Evolutionary conservation across 2,888 invertebrate genomes (phyloP).

Genomic region (Lepidochrysops patricia): DNA sequence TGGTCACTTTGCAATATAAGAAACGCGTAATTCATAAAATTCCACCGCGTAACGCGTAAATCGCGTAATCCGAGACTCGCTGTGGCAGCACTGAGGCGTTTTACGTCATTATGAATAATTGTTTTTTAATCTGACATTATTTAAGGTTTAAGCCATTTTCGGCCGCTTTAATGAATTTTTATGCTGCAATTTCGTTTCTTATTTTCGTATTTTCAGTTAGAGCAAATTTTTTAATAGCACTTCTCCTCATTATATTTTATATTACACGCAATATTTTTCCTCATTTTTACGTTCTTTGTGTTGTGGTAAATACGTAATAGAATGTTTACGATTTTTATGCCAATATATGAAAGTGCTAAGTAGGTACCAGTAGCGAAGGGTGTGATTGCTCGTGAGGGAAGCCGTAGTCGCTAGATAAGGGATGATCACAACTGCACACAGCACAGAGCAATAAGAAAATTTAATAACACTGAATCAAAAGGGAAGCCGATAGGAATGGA

Average conservation of each 20-base stretch:
- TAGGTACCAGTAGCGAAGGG: no score
- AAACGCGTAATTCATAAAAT: conserved; percentile 34
- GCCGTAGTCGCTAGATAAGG: no score
- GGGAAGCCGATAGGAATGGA: no score
- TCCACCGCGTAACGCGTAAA: conserved; percentile 29
- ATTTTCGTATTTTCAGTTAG: conserved; percentile 15
- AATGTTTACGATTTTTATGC: neutral
- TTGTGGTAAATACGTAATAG: neutral
- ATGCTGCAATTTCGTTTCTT: conserved; percentile 16
- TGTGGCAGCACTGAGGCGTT: conserved; percentile 25
- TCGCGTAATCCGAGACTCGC: conserved; percentile 28
- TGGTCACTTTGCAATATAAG: conserved; percentile 37
- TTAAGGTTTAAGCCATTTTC: conserved; percentile 19
- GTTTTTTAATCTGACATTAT: conserved; percentile 27
- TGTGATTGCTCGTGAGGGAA: no score
- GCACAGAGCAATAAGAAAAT: no score
- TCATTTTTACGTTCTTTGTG: neutral
- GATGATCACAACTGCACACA: no score
- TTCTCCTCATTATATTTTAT: conserved; percentile 4
- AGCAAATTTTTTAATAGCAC: conserved; percentile 14
- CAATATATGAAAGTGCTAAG: neutral
- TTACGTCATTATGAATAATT: conserved; percentile 27
- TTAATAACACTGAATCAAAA: no score
- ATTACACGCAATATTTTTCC: neutral
- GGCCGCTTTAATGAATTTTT: conserved; percentile 17